Conservation (phyloP, 35 echinoderm and acorn worm species). For the Anneissia japonica region DNA sequence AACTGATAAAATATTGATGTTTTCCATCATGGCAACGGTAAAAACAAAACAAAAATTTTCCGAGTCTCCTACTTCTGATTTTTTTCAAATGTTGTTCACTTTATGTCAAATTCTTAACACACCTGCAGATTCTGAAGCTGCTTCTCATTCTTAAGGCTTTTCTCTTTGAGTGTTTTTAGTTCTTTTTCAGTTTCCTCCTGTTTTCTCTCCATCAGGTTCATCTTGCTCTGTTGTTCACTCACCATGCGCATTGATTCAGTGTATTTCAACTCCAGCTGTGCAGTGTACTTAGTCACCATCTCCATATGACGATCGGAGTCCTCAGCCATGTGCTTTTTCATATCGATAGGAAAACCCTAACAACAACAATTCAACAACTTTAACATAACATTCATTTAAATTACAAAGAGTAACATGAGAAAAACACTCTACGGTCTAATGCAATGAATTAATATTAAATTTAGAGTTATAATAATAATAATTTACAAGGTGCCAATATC, state of each 20-base stretch:
- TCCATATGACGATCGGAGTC: neutral
- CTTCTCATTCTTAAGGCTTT: neutral
- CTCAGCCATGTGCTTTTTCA: neutral
- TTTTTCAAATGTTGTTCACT: too few relatives aligned
- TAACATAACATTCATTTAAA: too few relatives aligned
- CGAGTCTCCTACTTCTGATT: too few relatives aligned
- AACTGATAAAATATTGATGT: too few relatives aligned
- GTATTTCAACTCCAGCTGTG: neutral
- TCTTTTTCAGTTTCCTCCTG: neutral
- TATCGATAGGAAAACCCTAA: neutral
- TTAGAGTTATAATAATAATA: too few relatives aligned
- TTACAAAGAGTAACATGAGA: neutral
- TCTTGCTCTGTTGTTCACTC: neutral
- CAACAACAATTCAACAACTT: too few relatives aligned
- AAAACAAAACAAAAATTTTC: too few relatives aligned
- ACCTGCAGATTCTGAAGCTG: neutral
- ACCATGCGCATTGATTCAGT: neutral
- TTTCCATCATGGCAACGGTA: too few relatives aligned
- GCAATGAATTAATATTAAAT: too few relatives aligned
- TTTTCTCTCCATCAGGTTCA: neutral
- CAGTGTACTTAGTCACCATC: neutral
- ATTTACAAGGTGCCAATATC: too few relatives aligned
- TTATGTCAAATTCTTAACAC: too few relatives aligned
- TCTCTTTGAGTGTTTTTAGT: neutral
- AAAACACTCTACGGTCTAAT: too few relatives aligned